These are phyloP conservation scores for Sebastes itinus DNA, from an alignment of 2,797 vertebrate genomes.

Conservation along the genomic window DNA sequence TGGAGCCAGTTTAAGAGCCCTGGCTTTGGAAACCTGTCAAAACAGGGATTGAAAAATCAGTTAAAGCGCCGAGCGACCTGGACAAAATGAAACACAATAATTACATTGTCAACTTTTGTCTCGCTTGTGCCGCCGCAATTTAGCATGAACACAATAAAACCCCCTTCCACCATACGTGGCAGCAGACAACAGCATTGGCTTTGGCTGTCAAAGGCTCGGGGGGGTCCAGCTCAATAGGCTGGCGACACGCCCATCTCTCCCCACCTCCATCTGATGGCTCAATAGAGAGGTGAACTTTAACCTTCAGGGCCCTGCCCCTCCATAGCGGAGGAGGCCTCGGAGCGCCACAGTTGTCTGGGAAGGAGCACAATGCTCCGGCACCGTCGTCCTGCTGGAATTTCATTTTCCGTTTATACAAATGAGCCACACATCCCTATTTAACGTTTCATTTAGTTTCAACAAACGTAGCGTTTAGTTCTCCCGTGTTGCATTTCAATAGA, in stretches of 20 bases:
- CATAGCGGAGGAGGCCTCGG: neutral
- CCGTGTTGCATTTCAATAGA: slow-evolving; percentile 26
- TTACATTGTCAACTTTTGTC: slow-evolving; percentile 65
- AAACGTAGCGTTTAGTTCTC: slow-evolving; percentile 23
- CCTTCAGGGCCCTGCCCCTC: slow-evolving; percentile 55
- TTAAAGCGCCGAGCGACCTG: slow-evolving; percentile 36
- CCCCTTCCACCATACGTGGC: slow-evolving; percentile 62
- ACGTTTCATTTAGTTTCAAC: slow-evolving; percentile 45
- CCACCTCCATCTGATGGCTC: slow-evolving; percentile 79
- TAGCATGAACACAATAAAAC: slow-evolving; percentile 74
- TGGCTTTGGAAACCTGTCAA: slow-evolving; percentile 63
- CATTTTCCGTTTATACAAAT: slow-evolving; percentile 52
- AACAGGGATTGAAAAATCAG: slow-evolving; percentile 60
- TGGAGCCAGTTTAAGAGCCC: slow-evolving; percentile 59
- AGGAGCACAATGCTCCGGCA: slow-evolving; percentile 22
- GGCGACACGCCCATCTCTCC: slow-evolving; percentile 58
- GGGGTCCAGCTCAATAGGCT: slow-evolving; percentile 51
- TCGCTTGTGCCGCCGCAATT: slow-evolving; percentile 53
- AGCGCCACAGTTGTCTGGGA: slow-evolving; percentile 56
- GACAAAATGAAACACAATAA: slow-evolving; percentile 54
- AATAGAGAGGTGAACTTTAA: slow-evolving; percentile 78
- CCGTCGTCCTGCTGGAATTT: slow-evolving; percentile 48
- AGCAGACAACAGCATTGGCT: slow-evolving; percentile 59
- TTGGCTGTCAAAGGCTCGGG: slow-evolving; percentile 63
- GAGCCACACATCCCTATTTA: slow-evolving; percentile 47